phyloP scores from a whole-genome alignment of 2,113 vertebrate species.

The Pomatorhinus ruficollis region DNA sequence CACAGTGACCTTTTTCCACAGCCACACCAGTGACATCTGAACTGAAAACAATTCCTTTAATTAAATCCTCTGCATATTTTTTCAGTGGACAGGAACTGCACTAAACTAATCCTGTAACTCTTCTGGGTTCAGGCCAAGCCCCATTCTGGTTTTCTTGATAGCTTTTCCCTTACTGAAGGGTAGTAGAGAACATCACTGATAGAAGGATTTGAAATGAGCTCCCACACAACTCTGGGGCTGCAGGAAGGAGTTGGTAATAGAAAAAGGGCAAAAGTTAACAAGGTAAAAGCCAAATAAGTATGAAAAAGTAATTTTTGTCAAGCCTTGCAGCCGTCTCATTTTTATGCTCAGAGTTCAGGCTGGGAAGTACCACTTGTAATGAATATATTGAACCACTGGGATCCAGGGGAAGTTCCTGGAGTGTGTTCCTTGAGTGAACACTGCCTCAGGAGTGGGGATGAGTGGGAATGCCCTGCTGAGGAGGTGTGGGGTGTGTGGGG shows the following conservation, averaged over 20 bases:
- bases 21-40: neutral
- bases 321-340: neutral
- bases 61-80: neutral
- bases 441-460: accelerated
- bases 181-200: neutral
- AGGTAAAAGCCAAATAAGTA: neutral
- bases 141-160: neutral
- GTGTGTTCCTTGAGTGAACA: neutral
- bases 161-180: neutral
- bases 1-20: neutral
- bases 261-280: neutral
- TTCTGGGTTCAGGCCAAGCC: neutral
- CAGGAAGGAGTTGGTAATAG: neutral
- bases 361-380: neutral
- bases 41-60: neutral
- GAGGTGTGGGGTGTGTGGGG: neutral
- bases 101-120: neutral
- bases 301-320: neutral
- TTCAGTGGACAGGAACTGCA: neutral
- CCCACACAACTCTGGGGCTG: neutral
- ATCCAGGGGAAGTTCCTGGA: neutral
- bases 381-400: neutral
- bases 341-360: neutral
- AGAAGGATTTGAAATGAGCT: neutral
- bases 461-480: neutral